phyloP scores from a whole-genome alignment of 2,888 invertebrate species.

The Macrophya annulata region DNA sequence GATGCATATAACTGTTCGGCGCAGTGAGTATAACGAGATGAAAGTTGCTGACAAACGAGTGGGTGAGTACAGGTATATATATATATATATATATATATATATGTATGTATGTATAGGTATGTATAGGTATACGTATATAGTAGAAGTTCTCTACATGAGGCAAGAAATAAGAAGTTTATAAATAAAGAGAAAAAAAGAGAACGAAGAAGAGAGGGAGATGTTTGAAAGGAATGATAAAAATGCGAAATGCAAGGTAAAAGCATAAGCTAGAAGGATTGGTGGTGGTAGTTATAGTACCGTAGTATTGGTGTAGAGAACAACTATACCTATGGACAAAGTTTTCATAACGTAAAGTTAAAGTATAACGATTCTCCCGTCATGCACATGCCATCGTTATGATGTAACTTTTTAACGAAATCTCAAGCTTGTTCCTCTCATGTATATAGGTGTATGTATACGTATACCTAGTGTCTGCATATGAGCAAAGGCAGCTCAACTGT shows the following conservation, averaged over 20 bases:
- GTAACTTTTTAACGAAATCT: constrained; percentile 50
- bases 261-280: constrained; percentile 1
- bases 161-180: neutral
- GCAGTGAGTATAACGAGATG: constrained; percentile 15
- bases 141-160: neutral
- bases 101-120: no score
- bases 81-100: neutral
- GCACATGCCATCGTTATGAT: constrained; percentile 42
- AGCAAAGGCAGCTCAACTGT: neutral
- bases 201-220: neutral
- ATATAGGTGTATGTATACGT: neutral
- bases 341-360: constrained; percentile 26
- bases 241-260: constrained; percentile 42
- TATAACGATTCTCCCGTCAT: neutral
- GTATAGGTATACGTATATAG: neutral
- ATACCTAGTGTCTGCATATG: neutral
- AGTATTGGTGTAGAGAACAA: neutral
- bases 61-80: neutral
- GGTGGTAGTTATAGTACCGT: neutral
- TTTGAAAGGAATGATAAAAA: constrained; percentile 35
- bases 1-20: neutral
- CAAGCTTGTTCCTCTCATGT: constrained; percentile 18
- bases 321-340: neutral
- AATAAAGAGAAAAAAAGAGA: neutral
- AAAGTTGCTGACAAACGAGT: constrained; percentile 30